phyloP scores from a whole-genome alignment of 2,888 invertebrate species.

The Argynnis bischoffii region DNA sequence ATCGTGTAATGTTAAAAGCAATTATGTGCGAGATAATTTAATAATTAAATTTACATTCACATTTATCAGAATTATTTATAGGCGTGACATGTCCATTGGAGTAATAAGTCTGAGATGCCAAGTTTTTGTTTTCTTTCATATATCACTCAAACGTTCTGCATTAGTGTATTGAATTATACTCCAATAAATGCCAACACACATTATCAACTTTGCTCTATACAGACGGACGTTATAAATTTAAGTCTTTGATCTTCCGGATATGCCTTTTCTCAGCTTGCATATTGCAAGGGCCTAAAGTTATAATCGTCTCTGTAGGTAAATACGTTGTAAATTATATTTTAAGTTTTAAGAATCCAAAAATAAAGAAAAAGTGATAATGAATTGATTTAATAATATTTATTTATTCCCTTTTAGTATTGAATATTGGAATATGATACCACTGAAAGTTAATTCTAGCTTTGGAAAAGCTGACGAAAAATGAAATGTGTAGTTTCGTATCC shows the following conservation, averaged over 20 bases:
- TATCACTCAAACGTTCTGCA: constrained; percentile 31
- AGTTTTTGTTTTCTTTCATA: constrained; percentile 40
- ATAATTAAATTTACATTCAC: constrained; percentile 17
- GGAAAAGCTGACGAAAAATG: not conserved
- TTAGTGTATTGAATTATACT: constrained; percentile 38
- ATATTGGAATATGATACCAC: no score
- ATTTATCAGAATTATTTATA: constrained; percentile 30
- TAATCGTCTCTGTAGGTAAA: not conserved
- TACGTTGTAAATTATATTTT: not conserved
- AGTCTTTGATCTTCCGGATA: constrained; percentile 38
- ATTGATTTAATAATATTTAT: no score
- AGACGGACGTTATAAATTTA: constrained; percentile 33
- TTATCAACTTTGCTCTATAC: constrained; percentile 32
- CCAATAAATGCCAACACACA: constrained; percentile 38
- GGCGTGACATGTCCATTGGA: constrained; percentile 32
- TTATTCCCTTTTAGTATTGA: no score
- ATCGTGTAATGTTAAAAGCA: not conserved
- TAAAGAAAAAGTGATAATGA: no score
- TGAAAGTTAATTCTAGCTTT: no score
- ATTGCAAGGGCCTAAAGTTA: constrained; percentile 14
- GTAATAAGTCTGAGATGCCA: constrained; percentile 38
- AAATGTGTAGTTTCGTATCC: not conserved
- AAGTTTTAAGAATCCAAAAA: not conserved
- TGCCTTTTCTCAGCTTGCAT: constrained; percentile 20
- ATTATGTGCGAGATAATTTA: not conserved